Evolutionary conservation across 1,140 invertebrate genomes (phyloP).

Genomic region (Anastrepha obliqua): DNA sequence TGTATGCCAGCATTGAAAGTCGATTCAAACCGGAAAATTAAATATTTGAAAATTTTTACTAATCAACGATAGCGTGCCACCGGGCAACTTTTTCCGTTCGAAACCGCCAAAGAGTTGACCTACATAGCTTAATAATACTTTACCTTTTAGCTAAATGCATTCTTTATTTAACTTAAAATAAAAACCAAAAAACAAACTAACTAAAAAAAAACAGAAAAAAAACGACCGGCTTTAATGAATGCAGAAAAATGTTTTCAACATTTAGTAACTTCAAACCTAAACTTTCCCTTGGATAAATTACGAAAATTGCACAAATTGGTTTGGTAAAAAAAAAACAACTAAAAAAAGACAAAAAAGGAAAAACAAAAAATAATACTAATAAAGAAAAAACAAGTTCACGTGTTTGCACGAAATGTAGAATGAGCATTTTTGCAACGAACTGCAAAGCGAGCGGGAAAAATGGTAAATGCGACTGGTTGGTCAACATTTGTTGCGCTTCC

Average conservation of each 20-base stretch:
- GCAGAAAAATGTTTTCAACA: neutral
- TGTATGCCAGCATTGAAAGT: constrained; percentile 24
- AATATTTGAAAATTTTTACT: constrained; percentile 26
- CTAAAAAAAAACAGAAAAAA: too few relatives aligned
- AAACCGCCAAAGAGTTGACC: neutral
- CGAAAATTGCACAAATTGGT: constrained; percentile 42
- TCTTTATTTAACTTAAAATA: neutral
- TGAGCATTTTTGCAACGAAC: neutral
- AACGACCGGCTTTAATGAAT: neutral
- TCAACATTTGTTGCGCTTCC: constrained; percentile 35
- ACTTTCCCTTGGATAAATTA: constrained; percentile 27
- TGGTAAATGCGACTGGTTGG: neutral
- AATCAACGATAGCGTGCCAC: neutral
- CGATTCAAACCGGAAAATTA: constrained; percentile 36
- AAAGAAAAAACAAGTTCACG: neutral
- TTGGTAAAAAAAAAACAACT: constrained; percentile 10
- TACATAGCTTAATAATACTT: neutral
- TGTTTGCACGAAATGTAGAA: constrained; percentile 2
- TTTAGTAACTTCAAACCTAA: constrained; percentile 1
- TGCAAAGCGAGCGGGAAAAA: neutral
- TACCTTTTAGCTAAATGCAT: constrained; percentile 18
- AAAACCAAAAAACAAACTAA: too few relatives aligned
- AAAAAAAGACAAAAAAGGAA: neutral
- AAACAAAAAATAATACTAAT: neutral
- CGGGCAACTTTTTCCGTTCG: neutral